Evolutionary conservation across 1,140 invertebrate genomes (phyloP).

Genomic region (Formica exsecta): DNA sequence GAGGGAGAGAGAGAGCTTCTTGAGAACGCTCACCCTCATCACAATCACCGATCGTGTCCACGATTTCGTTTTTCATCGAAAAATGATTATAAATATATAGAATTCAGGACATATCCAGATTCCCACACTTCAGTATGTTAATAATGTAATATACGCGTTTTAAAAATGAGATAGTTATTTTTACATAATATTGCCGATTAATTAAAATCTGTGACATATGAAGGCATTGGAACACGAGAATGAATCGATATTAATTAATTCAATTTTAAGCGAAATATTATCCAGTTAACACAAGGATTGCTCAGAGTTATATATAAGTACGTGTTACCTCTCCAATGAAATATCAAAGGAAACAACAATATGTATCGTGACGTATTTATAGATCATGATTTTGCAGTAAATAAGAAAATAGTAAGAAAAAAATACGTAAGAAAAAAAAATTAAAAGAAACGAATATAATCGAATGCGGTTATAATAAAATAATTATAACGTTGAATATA

Average conservation of each 20-base stretch:
- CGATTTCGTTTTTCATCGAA: constrained; percentile 19
- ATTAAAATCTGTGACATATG: neutral
- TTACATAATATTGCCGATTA: neutral
- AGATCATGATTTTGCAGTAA: neutral
- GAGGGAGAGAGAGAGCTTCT: neutral
- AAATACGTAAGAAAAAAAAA: neutral
- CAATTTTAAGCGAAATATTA: neutral
- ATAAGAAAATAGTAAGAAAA: neutral
- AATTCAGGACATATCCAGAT: neutral
- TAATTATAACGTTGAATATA: neutral
- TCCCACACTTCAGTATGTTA: neutral
- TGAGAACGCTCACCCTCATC: constrained; percentile 38
- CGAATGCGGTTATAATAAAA: neutral
- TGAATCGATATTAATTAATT: constrained; percentile 30
- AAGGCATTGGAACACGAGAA: too few species aligned
- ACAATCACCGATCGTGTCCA: neutral
- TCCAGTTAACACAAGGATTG: constrained; percentile 7
- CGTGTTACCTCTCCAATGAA: neutral
- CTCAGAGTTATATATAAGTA: neutral
- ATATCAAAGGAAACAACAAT: neutral
- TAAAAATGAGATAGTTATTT: constrained; percentile 17
- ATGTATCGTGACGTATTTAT: neutral
- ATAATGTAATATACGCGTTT: constrained; percentile 24
- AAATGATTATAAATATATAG: constrained; percentile 32
- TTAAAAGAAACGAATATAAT: neutral